Evolutionary conservation across 2,797 vertebrate genomes (phyloP), one percentile per base, ranked within the genome.

Genomic region (Oreochromis mossambicus): DNA sequence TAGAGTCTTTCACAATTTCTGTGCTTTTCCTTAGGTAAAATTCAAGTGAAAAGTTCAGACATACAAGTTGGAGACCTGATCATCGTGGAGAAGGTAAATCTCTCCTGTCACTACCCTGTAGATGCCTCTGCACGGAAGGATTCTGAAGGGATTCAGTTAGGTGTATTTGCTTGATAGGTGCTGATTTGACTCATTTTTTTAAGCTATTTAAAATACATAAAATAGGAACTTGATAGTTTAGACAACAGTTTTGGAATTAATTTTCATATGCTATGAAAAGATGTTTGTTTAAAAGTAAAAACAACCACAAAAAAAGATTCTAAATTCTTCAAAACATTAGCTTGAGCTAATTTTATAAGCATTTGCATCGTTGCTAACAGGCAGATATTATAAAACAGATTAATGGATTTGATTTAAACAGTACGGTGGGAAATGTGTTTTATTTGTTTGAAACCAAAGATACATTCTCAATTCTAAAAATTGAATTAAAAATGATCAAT

Each of bases 31-130:
- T 43, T 91, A 97, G 97, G 97, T 88, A 98, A 99, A 97, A 95
- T 98, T 84, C 97, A 98, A 95, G 97, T 99, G 90, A 98, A 98
- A 95, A 99, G 98, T 96, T 99, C 98, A 90, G 98, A 99, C 95
- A 99, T 99, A 88, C 98, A 98, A 96, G 98, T 99, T 87, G 98
- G 98, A 95, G 98, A 99, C 95, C 95, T 99, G 95, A 98, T 99
- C 95, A 97, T 99, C 84, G 98, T 99, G 80, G 98, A 99, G 93
- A 99, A 99, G 98, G 98, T 99, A 95, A 95, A 83, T 14, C 2
- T 75, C 50, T 14, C 75, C 73, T 58, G 48, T 36, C 4, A 19
- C 26, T 80, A 58, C 78, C 63, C 63, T 26, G 48, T 54, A 58
- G 43, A 84, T n/a, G 26, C 34, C 1, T 76, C 73, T 73, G 4